Evolutionary conservation across 2,797 vertebrate genomes (phyloP).

Genomic region (Helarctos malayanus): DNA sequence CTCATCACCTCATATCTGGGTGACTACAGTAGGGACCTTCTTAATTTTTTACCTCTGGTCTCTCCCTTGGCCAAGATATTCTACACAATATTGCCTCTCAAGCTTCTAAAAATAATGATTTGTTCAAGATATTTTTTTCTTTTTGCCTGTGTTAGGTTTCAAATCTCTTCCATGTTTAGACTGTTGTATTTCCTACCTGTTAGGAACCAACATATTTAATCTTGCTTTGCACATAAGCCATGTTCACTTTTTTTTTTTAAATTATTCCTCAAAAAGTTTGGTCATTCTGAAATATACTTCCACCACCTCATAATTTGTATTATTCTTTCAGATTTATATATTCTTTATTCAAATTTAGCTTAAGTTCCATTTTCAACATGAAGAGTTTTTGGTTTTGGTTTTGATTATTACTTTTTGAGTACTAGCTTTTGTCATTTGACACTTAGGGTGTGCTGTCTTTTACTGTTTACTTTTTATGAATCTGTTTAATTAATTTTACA

Average conservation of each 20-base stretch:
- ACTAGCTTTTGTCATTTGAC: slow-evolving; percentile 14
- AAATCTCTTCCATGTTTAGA: slow-evolving; percentile 23
- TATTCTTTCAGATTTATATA: slow-evolving; percentile 42
- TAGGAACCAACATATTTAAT: slow-evolving; percentile 25
- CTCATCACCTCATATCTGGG: not conserved
- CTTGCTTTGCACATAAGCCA: slow-evolving; percentile 42
- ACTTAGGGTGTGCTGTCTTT: not conserved
- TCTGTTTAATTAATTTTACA: slow-evolving; percentile 12
- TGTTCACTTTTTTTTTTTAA: not conserved
- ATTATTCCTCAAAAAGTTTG: not conserved
- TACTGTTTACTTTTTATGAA: slow-evolving; percentile 24
- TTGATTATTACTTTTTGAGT: slow-evolving; percentile 29
- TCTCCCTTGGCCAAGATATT: slow-evolving; percentile 14
- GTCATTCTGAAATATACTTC: slow-evolving; percentile 3
- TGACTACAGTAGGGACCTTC: not conserved
- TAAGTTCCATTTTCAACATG: not conserved
- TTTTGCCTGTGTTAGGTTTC: not conserved
- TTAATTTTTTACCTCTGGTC: slow-evolving; percentile 49
- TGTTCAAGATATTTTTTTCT: not conserved
- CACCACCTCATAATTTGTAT: not conserved
- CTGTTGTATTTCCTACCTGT: not conserved
- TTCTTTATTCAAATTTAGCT: slow-evolving; percentile 49
- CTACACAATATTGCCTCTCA: not conserved
- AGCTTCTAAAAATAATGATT: slow-evolving; percentile 39
- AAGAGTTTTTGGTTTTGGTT: not conserved